Evolutionary conservation across 2,797 vertebrate species (phyloP).

Genomic region (Sphenopsis melanotis): DNA sequence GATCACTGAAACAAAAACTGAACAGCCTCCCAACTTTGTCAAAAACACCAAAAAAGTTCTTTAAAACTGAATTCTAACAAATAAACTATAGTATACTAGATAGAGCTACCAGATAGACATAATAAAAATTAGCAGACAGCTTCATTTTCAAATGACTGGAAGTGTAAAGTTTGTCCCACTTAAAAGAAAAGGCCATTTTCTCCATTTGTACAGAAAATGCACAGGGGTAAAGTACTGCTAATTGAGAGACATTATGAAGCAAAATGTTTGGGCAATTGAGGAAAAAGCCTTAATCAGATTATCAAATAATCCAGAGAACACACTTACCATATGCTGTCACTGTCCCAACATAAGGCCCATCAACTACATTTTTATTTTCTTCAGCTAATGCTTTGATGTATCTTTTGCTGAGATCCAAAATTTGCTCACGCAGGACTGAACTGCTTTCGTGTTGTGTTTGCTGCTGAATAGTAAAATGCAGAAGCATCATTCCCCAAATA

Average conservation of each 20-base stretch:
- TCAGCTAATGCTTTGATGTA: conserved; percentile 97
- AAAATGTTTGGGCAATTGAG: neutral
- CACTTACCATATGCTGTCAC: conserved; percentile 97
- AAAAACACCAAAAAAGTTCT: neutral
- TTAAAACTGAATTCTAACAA: neutral
- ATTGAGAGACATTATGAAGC: neutral
- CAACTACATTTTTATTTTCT: conserved; percentile 95
- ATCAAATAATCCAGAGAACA: neutral
- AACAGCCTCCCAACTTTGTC: neutral
- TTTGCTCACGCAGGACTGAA: conserved; percentile 92
- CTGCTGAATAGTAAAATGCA: conserved; percentile 99
- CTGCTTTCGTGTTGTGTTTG: conserved; percentile 94
- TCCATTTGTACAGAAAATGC: neutral
- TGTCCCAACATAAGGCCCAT: conserved; percentile 95
- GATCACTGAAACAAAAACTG: neutral
- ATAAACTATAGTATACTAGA: neutral
- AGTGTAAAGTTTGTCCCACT: neutral
- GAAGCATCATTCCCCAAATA: conserved; percentile 99
- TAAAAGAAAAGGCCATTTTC: neutral
- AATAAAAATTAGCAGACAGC: neutral
- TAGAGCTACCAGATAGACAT: neutral
- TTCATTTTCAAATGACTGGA: no score
- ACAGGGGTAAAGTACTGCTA: neutral
- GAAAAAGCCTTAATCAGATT: neutral
- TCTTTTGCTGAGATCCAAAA: conserved; percentile 97